Evolutionary conservation across 1,140 invertebrate species (phyloP), one percentile per base, ranked within the genome.

Genomic region (Drosophila varians): DNA sequence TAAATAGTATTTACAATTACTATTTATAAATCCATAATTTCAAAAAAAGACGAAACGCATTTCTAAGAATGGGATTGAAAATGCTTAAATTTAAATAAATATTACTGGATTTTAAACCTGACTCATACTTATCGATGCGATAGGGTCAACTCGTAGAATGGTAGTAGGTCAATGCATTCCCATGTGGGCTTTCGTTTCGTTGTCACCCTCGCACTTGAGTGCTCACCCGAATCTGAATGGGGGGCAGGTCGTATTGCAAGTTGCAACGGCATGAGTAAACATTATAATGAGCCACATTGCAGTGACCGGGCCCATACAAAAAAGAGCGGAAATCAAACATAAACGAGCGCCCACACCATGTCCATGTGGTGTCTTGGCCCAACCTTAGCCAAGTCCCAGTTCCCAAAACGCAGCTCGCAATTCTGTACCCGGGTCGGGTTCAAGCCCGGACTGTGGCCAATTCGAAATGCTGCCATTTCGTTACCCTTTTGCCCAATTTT

Each of bases 401-500:
- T 12, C 38, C 18, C 28, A 31, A 8, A 7, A 7, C 7, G 25
- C 47, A 66, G n/a, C n/a, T 11, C 11, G 16, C 28, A 54, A 19
- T 25, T 14, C 14, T 45, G 54, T 36, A 14, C 23, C 53, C 5
- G 46, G 51, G 46, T 40, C 28, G 26, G 23, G 21, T 16, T 40
- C 12, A 47, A 49, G 25, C 49, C 28, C 25, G 42, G 69, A 73
- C 69, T 75, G 77, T 80, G 76, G 77, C 71, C 77, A 79, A 79
- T 79, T 65, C 60, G 64, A 79, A 80, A 75, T 75, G 72, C 54
- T 79, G 77, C 56, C 65, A 79, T 79, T 75, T 84, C 71, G 79
- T 84, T 84, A 78, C 80, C 79, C 80, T 75, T 86, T 84, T 86
- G 75, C 65, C 65, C 60, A 83, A 83, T 82, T 77, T 54, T 51